phyloP scores from a whole-genome alignment of 2,888 invertebrate genomes.

The Halictus ligatus region DNA sequence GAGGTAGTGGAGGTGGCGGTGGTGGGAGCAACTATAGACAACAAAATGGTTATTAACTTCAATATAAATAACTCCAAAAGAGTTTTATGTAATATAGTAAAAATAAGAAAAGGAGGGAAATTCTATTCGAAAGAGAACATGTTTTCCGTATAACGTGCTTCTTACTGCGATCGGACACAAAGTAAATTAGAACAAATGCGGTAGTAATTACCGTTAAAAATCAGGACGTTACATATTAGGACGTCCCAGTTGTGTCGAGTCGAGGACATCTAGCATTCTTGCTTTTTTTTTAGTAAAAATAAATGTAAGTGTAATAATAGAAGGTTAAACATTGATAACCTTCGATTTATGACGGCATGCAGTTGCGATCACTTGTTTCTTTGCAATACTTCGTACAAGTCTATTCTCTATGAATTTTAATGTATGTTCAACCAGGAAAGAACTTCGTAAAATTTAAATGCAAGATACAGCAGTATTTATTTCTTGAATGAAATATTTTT shows the following conservation, averaged over 20 bases:
- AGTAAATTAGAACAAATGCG: constrained; percentile 33
- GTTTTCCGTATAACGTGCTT: constrained; percentile 52
- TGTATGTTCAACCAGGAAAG: background rate
- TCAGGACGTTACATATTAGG: constrained; percentile 12
- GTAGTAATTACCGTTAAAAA: constrained; percentile 20
- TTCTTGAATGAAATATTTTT: background rate
- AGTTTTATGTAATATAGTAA: constrained; percentile 64
- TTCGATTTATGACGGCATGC: constrained; percentile 32
- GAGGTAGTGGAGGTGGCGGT: constrained; percentile 64
- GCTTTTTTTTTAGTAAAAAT: constrained; percentile 47
- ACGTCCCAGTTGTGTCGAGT: constrained; percentile 21
- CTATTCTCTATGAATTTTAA: background rate
- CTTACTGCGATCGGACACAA: constrained; percentile 40
- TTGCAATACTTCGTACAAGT: background rate
- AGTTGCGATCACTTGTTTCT: constrained; percentile 20
- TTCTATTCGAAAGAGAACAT: constrained; percentile 31
- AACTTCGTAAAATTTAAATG: constrained; percentile 7
- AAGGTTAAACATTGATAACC: constrained; percentile 45
- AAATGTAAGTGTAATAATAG: constrained; percentile 44
- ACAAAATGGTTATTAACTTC: constrained; percentile 80
- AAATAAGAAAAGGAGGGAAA: constrained; percentile 36
- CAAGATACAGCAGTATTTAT: background rate
- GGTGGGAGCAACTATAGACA: constrained; percentile 74
- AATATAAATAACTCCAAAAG: constrained; percentile 36
- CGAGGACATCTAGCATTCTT: constrained; percentile 53